Conservation (phyloP, 2,113 vertebrate genomes). For the Pangasianodon hypophthalmus region DNA sequence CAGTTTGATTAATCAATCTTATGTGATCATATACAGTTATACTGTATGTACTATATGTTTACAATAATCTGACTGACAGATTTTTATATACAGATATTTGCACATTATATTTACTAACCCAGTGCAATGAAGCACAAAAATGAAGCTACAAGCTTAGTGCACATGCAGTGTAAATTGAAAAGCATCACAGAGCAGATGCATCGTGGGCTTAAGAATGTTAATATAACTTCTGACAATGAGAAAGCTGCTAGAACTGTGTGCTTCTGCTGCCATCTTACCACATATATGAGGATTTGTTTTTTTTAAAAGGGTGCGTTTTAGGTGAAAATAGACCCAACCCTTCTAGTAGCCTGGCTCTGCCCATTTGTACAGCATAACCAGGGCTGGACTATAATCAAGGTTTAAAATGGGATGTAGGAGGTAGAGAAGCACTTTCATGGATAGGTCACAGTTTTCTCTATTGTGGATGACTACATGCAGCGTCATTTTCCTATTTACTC, state of each 20-base stretch:
- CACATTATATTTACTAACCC: background rate
- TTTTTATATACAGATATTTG: background rate
- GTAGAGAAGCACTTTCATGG: background rate
- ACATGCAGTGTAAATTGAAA: background rate
- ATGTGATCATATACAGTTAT: background rate
- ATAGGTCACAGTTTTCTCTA: background rate
- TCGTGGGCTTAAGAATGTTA: background rate
- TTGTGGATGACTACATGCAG: background rate
- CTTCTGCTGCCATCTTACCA: background rate
- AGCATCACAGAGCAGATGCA: background rate
- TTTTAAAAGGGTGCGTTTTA: background rate
- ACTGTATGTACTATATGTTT: background rate
- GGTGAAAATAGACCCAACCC: background rate
- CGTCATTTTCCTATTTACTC: background rate
- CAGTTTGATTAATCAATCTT: background rate
- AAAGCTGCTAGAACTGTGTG: background rate
- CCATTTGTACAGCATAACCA: background rate
- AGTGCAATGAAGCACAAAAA: background rate
- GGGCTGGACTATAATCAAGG: background rate
- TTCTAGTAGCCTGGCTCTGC: background rate
- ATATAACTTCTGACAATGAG: background rate
- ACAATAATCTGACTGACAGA: background rate
- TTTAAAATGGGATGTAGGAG: background rate
- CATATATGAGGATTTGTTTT: background rate
- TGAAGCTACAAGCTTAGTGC: background rate